Evolutionary conservation across 2,797 vertebrate species (phyloP).

Genomic region (Heterohyrax brucei): DNA sequence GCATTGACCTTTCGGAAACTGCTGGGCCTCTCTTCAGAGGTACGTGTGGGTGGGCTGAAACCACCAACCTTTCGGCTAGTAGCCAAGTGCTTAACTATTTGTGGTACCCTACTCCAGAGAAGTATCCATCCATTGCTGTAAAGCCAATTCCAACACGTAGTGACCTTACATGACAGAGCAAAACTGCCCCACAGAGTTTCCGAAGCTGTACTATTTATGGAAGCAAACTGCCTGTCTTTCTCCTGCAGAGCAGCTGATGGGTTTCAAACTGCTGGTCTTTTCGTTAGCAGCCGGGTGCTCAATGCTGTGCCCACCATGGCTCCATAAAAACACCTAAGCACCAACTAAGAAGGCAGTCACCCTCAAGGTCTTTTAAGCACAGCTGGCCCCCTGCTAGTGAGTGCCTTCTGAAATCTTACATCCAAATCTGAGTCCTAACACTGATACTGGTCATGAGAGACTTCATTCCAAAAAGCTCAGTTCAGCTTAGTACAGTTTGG

Average conservation of each 20-base stretch:
- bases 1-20: not conserved
- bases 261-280: too few species aligned
- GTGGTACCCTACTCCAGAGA: too few species aligned
- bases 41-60: not conserved
- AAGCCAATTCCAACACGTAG: too few species aligned
- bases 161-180: too few species aligned
- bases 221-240: too few species aligned
- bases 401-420: not conserved
- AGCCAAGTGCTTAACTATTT: not conserved
- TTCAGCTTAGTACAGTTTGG: not conserved
- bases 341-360: not conserved
- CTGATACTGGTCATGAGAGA: not conserved
- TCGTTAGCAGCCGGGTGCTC: too few species aligned
- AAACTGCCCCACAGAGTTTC: too few species aligned
- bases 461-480: conserved; percentile 42
- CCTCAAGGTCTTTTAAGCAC: not conserved
- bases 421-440: not conserved
- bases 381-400: not conserved
- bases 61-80: not conserved
- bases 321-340: too few species aligned
- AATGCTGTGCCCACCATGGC: too few species aligned
- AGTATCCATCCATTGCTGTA: too few species aligned
- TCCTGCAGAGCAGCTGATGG: too few species aligned
- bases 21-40: not conserved
- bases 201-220: too few species aligned